Evolutionary conservation across 2,113 vertebrate genomes (phyloP), one percentile per base, ranked within the genome.

Genomic region (Lycaon pictus): DNA sequence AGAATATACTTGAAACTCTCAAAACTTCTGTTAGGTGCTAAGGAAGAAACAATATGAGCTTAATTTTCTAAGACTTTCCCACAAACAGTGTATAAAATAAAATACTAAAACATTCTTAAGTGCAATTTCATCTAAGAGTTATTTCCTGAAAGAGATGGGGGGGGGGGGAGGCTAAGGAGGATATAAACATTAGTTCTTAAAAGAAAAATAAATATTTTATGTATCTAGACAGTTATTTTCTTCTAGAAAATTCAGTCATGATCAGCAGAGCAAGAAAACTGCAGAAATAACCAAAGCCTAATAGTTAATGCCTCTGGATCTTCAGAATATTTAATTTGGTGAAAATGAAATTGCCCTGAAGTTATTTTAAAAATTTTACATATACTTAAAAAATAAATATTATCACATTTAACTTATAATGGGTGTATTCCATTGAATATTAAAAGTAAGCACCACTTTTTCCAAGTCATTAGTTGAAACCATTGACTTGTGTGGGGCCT

Each of bases 41-140:
- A 76, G 13, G 23, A 90, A 91, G 48, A 89, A 72, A 32, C 7
- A 58, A 2, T 19, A 3, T 58, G 12, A 87, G 32, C 17, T 90
- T 92, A 84, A 85, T 93, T 93, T 96, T 96, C 60, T 84, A 51
- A 90, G 13, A 84, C 5, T 86, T 94, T 96, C 53, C 5, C 60
- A 55, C 10, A 25, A 82, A 94, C 25, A 71, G 0, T 43, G 7
- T 88, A 74, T 56, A 13, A 10, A 60, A 79, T 8, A 84, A 95
- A 96, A 83, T 74, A 65, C 19, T 67, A 80, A 96, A 93, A 74
- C 3, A 89, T 71, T 63, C 8, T 95, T 86, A 79, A 67, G 11
- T 25, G 9, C 7, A 77, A 11, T 84, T 90, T 88, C 56, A 89
- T 4, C 4, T 12, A 87, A 92, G 91, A 87, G 29, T 76, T 48